Evolutionary conservation across 2,888 invertebrate genomes (phyloP).

Genomic region (Phlogophora meticulosa): DNA sequence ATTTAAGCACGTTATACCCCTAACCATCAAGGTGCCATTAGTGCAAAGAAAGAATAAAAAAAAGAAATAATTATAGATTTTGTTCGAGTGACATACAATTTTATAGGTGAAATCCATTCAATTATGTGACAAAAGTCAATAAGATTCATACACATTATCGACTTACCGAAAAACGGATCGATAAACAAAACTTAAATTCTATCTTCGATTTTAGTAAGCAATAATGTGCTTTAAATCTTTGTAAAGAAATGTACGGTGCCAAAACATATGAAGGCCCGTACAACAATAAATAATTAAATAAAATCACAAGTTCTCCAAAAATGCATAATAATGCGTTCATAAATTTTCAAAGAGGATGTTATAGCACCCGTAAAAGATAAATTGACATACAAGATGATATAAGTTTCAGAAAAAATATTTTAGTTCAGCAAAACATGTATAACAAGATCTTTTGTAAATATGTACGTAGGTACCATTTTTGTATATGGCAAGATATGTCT

Average conservation of each 20-base stretch:
- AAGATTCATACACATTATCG: slow-evolving; percentile 47
- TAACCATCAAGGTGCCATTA: slow-evolving; percentile 45
- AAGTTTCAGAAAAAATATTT: slow-evolving; percentile 38
- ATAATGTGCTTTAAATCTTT: slow-evolving; percentile 45
- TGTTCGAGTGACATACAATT: slow-evolving; percentile 70
- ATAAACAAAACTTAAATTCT: slow-evolving; percentile 42
- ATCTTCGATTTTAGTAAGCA: slow-evolving; percentile 24
- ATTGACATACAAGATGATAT: slow-evolving; percentile 44
- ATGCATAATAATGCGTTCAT: slow-evolving; percentile 48
- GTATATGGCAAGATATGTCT: slow-evolving; percentile 48
- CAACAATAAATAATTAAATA: slow-evolving; percentile 61
- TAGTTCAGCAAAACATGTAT: slow-evolving; percentile 47
- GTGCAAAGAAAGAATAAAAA: slow-evolving; percentile 25
- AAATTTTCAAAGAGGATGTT: slow-evolving; percentile 35
- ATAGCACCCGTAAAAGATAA: slow-evolving; percentile 50
- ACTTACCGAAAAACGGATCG: slow-evolving; percentile 27
- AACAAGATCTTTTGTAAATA: slow-evolving; percentile 55
- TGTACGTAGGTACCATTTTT: slow-evolving; percentile 13
- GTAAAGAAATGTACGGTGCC: slow-evolving; percentile 69
- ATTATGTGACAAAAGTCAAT: slow-evolving; percentile 64
- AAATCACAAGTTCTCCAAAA: slow-evolving; percentile 54
- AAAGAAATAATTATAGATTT: slow-evolving; percentile 16
- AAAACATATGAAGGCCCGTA: slow-evolving; percentile 89
- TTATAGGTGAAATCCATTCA: slow-evolving; percentile 82
- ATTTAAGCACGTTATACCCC: slow-evolving; percentile 44